Conservation (phyloP, 92 coral and sea anemone species). For the Ricordea florida region DNA sequence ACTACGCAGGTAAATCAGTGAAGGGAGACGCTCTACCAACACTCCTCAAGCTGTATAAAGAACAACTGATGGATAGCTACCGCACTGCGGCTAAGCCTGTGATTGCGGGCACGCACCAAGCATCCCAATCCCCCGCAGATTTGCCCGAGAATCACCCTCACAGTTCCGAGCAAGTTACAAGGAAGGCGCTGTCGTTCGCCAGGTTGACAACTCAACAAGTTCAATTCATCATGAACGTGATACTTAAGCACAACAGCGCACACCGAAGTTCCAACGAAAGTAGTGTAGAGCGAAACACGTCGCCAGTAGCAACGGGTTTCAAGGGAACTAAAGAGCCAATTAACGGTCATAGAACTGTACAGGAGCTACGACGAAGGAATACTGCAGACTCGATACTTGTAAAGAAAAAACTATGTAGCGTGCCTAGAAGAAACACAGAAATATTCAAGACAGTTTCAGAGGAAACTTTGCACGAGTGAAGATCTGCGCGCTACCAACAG, state of each 20-base stretch:
- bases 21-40: constrained; percentile 27
- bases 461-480: not conserved
- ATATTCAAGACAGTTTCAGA: not conserved
- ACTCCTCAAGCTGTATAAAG: constrained; percentile 26
- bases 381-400: not conserved
- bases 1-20: constrained; percentile 34
- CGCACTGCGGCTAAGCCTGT: constrained; percentile 36
- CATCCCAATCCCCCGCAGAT: not conserved
- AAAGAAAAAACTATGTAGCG: not conserved
- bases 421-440: not conserved
- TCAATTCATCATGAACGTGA: not conserved
- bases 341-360: too few species aligned
- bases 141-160: not conserved
- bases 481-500: too few species aligned
- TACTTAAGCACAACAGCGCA: not conserved
- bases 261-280: not conserved
- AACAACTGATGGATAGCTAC: constrained; percentile 47
- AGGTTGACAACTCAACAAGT: not conserved
- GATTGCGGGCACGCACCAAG: not conserved
- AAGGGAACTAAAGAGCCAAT: too few species aligned
- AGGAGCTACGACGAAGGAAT: not conserved
- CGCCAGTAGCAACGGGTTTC: too few species aligned
- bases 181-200: constrained; percentile 4
- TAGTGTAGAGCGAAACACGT: not conserved
- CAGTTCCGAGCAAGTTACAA: not conserved